A percentile compares a stretch with the other conserved stretches of the same genome.
Evolutionary conservation across 2,797 vertebrate species (phyloP).

Genomic region (Cryptoprocta ferox): DNA sequence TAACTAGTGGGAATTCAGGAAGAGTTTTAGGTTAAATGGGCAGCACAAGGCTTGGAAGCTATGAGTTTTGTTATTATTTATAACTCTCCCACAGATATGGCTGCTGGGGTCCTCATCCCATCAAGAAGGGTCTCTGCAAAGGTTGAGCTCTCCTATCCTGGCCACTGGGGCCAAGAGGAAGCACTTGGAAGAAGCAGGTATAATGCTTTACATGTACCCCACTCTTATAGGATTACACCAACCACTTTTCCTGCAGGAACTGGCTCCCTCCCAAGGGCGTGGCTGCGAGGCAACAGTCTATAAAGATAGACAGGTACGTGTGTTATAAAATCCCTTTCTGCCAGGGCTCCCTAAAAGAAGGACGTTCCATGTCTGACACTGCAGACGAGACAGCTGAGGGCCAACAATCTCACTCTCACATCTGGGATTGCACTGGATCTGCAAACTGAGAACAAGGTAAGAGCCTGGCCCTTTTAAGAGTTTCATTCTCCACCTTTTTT

Average conservation of each 20-base stretch:
- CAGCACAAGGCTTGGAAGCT: not conserved
- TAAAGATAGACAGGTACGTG: constrained; percentile 35
- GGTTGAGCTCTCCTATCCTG: not conserved
- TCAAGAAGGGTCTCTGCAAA: not conserved
- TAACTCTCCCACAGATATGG: not conserved
- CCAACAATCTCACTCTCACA: not conserved
- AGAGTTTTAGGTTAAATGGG: not conserved
- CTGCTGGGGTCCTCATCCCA: not conserved
- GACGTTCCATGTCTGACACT: not conserved
- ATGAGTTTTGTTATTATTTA: not conserved
- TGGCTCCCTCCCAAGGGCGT: constrained; percentile 82
- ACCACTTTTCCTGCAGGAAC: constrained; percentile 40
- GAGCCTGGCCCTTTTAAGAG: not conserved
- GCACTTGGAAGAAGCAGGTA: constrained; percentile 29
- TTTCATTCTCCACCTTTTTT: not conserved
- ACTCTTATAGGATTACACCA: not conserved
- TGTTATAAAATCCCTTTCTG: constrained; percentile 70
- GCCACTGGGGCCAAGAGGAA: not conserved
- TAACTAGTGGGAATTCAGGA: not conserved
- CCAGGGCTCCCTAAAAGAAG: constrained; percentile 77
- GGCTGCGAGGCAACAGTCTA: constrained; percentile 59
- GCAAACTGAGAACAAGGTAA: constrained; percentile 77
- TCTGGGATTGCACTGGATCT: not conserved
- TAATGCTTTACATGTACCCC: not conserved
- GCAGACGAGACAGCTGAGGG: not conserved